Percentiles rank a stretch among this genome's conserved stretches.
These are phyloP conservation scores for Clinocottus analis DNA, from an alignment of 2,113 vertebrate species.

Conservation along the genomic window DNA sequence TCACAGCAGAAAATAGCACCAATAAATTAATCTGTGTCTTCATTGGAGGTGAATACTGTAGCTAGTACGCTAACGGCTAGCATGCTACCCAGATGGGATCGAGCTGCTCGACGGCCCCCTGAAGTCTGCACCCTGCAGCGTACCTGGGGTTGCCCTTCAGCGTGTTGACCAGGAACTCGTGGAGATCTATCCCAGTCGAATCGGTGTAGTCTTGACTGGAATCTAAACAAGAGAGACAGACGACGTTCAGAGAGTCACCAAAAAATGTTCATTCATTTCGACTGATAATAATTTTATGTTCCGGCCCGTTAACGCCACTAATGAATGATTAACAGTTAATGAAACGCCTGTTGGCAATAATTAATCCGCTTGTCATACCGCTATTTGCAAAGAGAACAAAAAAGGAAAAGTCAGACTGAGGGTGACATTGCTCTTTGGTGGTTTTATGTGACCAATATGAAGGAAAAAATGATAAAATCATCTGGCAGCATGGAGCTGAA, in stretches of 20 bases:
- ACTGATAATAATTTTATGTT: conserved; percentile 20
- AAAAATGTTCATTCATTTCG: not conserved
- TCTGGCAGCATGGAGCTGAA: conserved; percentile 20
- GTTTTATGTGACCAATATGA: not conserved
- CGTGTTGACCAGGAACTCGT: conserved; percentile 99
- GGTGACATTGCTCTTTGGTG: conserved; percentile 18
- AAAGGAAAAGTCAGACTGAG: conserved; percentile 9
- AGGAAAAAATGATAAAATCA: not conserved
- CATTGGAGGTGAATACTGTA: not conserved
- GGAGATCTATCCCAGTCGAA: conserved; percentile 98
- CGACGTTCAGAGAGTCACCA: not conserved
- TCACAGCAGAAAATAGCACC: not conserved
- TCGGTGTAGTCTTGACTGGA: conserved; percentile 99
- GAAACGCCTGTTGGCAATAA: conserved; percentile 29
- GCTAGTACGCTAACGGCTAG: not conserved
- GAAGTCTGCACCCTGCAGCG: too few species aligned
- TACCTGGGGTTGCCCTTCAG: conserved; percentile 98
- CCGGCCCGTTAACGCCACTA: conserved; percentile 30
- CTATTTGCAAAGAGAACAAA: not conserved
- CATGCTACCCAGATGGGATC: not conserved
- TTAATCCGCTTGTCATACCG: conserved; percentile 46
- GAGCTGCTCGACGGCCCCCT: too few species aligned
- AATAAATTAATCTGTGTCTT: not conserved
- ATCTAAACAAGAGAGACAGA: conserved; percentile 80
- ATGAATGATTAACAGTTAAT: conserved; percentile 41